Conservation (phyloP, 2,888 invertebrate species). For the Drosophila cyrtoloma region DNA sequence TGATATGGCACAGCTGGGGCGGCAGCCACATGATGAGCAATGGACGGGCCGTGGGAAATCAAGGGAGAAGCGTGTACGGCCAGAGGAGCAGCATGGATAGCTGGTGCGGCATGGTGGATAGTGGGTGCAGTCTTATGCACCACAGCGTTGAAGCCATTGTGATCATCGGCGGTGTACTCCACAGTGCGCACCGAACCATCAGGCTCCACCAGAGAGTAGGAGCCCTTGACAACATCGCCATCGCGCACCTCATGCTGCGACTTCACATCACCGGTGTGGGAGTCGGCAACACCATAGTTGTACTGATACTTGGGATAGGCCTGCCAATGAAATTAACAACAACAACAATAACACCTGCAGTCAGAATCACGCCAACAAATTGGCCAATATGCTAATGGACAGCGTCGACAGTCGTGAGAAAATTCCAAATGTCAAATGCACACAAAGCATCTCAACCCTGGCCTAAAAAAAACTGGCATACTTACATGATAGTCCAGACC, state of each 20-base stretch:
- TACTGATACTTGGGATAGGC: constrained; percentile 85
- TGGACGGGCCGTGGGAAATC: constrained; percentile 69
- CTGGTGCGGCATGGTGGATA: constrained; percentile 78
- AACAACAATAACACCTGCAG: constrained; percentile 5
- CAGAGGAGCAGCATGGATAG: constrained; percentile 64
- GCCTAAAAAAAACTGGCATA: constrained; percentile 25
- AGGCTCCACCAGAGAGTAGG: constrained; percentile 85
- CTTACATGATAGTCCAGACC: constrained; percentile 85
- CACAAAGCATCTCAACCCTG: constrained; percentile 35
- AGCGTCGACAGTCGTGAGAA: constrained; percentile 43
- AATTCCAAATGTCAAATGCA: constrained; percentile 60
- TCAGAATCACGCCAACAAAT: constrained; percentile 17
- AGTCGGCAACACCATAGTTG: constrained; percentile 85
- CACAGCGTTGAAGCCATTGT: constrained; percentile 85
- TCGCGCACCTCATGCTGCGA: constrained; percentile 85
- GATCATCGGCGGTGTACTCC: constrained; percentile 85
- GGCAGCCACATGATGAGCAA: constrained; percentile 81
- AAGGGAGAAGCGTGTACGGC: constrained; percentile 63
- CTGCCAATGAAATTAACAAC: constrained; percentile 51
- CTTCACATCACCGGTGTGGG: constrained; percentile 85
- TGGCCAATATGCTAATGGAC: constrained; percentile 49
- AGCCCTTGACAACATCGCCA: constrained; percentile 85
- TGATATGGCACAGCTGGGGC: constrained; percentile 80
- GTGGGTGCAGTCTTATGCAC: constrained; percentile 85
- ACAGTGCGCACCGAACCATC: constrained; percentile 86